phyloP scores from a whole-genome alignment of 2,113 vertebrate genomes.

The Entosphenus tridentatus region DNA sequence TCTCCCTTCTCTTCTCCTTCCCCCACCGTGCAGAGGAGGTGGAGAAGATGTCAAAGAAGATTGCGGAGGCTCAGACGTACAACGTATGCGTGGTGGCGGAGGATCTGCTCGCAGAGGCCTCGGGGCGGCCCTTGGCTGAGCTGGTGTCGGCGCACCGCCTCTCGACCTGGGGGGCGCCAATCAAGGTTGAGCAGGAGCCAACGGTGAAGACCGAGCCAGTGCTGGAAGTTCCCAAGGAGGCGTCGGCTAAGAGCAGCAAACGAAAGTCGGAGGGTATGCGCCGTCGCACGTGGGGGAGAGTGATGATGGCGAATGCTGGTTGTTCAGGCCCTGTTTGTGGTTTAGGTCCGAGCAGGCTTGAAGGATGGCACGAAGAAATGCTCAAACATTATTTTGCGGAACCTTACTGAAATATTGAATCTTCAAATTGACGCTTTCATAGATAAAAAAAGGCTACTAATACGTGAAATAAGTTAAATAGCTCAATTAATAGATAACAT shows the following conservation, averaged over 20 bases:
- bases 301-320: background rate
- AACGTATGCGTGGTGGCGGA: slow-evolving; percentile 59
- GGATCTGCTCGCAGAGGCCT: slow-evolving; percentile 48
- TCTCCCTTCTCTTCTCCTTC: background rate
- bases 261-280: no score
- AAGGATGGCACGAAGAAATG: background rate
- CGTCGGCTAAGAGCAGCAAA: no score
- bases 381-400: no score
- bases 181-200: slow-evolving; percentile 45
- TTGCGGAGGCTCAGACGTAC: slow-evolving; percentile 65
- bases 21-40: slow-evolving; percentile 43
- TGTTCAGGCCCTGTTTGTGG: slow-evolving; percentile 21
- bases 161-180: slow-evolving; percentile 55
- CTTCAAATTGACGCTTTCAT: no score
- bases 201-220: slow-evolving; percentile 9
- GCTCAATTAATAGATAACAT: no score
- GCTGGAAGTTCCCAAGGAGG: no score
- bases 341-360: background rate
- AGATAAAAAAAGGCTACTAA: no score
- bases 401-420: no score
- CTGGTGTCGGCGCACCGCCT: slow-evolving; percentile 45
- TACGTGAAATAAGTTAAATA: no score
- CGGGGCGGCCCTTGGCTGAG: slow-evolving; percentile 46
- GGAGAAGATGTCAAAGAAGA: slow-evolving; percentile 87
- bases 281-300: no score